Percentiles rank a stretch among this genome's conserved stretches.
Conservation (phyloP, 2,888 invertebrate genomes). For the Phengaris arion region DNA sequence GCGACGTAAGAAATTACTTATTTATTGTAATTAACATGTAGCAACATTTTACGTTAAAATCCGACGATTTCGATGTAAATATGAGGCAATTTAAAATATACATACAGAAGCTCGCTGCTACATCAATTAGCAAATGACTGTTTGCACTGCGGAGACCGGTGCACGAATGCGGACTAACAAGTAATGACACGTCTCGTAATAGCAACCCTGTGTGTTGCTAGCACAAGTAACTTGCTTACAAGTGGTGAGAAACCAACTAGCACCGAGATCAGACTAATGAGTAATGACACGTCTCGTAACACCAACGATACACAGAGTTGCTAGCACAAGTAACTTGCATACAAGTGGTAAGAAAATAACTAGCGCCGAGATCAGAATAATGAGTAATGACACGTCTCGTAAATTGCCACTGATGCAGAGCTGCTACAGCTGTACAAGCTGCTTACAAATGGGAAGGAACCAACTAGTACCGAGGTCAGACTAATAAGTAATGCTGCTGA, state of each 20-base stretch:
- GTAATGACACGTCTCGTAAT: not conserved
- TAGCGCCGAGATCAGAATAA: not conserved
- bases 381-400: not conserved
- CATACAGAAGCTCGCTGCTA: slow-evolving; percentile 5
- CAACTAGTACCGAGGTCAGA: not conserved
- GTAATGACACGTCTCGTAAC: not conserved
- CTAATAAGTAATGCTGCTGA: not conserved
- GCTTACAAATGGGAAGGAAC: too few species aligned
- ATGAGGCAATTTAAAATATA: slow-evolving; percentile 17
- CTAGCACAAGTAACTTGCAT: not conserved
- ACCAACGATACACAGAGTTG: not conserved
- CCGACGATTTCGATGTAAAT: slow-evolving; percentile 12
- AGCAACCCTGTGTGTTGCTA: not conserved
- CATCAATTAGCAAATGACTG: slow-evolving; percentile 31
- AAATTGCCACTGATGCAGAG: not conserved
- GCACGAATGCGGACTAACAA: slow-evolving; percentile 20
- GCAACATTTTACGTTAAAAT: slow-evolving; percentile 3
- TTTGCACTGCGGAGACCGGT: slow-evolving; percentile 19
- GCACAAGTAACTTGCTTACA: not conserved
- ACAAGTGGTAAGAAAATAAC: too few species aligned
- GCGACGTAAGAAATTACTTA: not conserved
- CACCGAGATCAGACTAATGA: not conserved
- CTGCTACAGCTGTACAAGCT: not conserved
- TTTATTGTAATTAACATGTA: not conserved
- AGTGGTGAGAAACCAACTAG: too few species aligned